Percentiles rank a stretch among this genome's conserved stretches.
Conservation (phyloP, 2,888 invertebrate genomes). For the Xestoiulus laeticollis region DNA sequence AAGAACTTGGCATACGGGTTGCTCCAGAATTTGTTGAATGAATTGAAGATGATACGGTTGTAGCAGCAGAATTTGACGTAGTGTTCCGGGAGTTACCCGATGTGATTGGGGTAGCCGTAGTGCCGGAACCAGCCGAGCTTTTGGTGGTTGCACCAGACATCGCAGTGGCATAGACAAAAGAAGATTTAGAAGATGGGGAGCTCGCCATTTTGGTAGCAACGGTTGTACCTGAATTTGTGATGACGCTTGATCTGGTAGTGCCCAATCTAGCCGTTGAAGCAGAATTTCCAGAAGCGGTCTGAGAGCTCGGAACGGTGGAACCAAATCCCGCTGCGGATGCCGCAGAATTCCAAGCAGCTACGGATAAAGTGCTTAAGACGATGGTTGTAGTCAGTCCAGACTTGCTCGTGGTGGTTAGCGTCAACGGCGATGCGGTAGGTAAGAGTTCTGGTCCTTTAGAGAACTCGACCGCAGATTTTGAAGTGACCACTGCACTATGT, state of each 20-base stretch:
- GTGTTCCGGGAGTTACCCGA: not conserved
- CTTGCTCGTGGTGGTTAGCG: constrained; percentile 21
- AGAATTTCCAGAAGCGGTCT: not conserved
- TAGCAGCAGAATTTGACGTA: not conserved
- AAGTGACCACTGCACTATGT: not conserved
- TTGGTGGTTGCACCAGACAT: not conserved
- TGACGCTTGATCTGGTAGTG: not conserved
- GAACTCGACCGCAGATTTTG: not conserved
- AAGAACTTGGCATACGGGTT: not conserved
- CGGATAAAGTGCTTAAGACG: not conserved
- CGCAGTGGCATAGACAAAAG: not conserved
- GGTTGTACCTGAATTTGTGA: not conserved
- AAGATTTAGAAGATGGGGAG: not conserved
- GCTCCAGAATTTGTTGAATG: not conserved
- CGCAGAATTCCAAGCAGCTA: not conserved
- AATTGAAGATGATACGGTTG: not conserved
- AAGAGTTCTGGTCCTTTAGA: not conserved
- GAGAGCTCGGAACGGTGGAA: not conserved
- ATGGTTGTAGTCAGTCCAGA: not conserved
- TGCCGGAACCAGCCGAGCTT: not conserved
- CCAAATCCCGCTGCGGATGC: not conserved
- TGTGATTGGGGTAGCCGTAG: not conserved
- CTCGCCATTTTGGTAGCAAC: not conserved
- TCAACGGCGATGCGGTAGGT: not conserved
- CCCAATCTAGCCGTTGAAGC: not conserved